Conservation (phyloP, 2,797 vertebrate genomes). For the Pangasius sanitwongsei region DNA sequence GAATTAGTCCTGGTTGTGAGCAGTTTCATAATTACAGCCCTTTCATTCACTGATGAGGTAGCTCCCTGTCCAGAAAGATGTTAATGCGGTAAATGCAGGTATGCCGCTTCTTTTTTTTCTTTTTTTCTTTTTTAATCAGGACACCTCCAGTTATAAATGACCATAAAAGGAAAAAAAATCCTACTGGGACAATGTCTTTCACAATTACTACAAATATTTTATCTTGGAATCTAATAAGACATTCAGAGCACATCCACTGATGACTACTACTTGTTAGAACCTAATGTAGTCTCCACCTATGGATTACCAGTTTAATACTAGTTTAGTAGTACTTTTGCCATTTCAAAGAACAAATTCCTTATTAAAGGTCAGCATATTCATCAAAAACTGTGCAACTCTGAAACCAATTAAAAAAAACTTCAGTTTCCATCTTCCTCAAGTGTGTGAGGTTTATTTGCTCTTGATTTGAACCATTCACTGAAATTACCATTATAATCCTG, state of each 20-base stretch:
- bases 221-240: not conserved
- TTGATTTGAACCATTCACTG: constrained; percentile 57
- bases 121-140: not conserved
- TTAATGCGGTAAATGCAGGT: constrained; percentile 43
- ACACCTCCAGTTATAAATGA: not conserved
- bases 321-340: not conserved
- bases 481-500: constrained; percentile 64
- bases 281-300: not conserved
- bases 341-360: constrained; percentile 20
- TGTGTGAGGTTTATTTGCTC: constrained; percentile 47
- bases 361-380: constrained; percentile 30
- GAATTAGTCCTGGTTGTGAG: constrained; percentile 74
- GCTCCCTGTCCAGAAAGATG: constrained; percentile 67
- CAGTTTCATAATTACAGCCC: constrained; percentile 73
- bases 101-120: not conserved
- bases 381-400: constrained; percentile 13
- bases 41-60: constrained; percentile 74
- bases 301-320: not conserved
- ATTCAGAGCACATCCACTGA: not conserved
- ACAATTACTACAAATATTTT: not conserved
- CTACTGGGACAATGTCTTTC: not conserved
- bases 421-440: constrained; percentile 24
- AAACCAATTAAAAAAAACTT: constrained; percentile 39
- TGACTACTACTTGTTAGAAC: not conserved
- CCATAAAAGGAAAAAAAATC: no score